Evolutionary conservation across 2,888 invertebrate genomes (phyloP), one percentile per base, ranked within the genome.

Genomic region (Eilema caniola): DNA sequence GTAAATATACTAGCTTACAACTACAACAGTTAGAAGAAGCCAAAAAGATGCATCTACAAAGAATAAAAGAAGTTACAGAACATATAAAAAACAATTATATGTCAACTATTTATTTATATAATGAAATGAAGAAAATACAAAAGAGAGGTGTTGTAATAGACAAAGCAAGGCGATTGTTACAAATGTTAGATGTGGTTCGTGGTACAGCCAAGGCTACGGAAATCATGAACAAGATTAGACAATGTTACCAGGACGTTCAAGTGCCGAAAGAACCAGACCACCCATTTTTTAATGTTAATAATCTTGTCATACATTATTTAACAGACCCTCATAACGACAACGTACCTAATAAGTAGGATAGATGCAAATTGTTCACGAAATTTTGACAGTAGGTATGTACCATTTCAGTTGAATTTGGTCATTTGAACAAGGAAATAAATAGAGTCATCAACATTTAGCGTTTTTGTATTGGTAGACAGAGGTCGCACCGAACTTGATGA

Each of bases 61-160:
- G 24, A 41, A 20, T 66, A 20, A 25, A 47, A 47, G 67, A 56
- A 28, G 28, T 76, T 0, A 37, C 16, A 3, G 56, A 70, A 0
- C 63, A 73, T 23, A 70, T 73, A 25, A 10, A 41, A 5, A 0
- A 63, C 0, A 12, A 76, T 61, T 73, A 23, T 14, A 37, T 31
- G 20, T 71, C 73, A n/a, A 63, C 71, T 2, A 0, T 63, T 11
- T 76, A 73, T 28, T 28, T 76, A 11, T 68, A 68, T 12, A 41
- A 53, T 14, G 75, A 76, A 70, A 60, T 73, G 3, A n/a, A 53
- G 57, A 71, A 71, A 53, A 76, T 76, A 14, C 0, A 31, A 59
- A n/a, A 5, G 24, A 69, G 57, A 25, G 57, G 59, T 8, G 3
- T 8, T 28, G 2, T 47, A 23, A 41, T 37, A 16, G 63, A 69